A percentile compares a stretch with the other conserved stretches of the same genome.
phyloP scores from a whole-genome alignment of 2,797 vertebrate species.

The Sciurus carolinensis region DNA sequence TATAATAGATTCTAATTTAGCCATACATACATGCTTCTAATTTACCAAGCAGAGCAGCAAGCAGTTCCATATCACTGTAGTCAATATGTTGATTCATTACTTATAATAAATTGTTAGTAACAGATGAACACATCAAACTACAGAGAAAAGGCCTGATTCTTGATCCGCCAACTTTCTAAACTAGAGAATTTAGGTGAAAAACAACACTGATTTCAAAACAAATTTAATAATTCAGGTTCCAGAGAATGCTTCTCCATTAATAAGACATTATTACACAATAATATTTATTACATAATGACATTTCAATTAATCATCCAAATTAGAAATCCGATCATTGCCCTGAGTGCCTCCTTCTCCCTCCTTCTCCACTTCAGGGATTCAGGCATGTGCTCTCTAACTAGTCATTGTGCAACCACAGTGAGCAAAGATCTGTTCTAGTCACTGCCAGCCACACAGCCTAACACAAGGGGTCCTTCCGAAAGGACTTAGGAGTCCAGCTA shows the following conservation, averaged over 20 bases:
- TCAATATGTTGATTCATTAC: neutral
- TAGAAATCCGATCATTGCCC: neutral
- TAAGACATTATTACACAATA: neutral
- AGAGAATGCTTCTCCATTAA: constrained; percentile 5
- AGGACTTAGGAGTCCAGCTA: neutral
- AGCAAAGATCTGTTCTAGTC: neutral
- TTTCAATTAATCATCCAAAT: neutral
- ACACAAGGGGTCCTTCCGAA: neutral
- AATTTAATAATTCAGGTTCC: neutral
- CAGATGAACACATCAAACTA: neutral
- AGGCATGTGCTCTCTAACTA: neutral
- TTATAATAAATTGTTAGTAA: constrained; percentile 37
- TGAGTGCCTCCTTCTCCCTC: neutral
- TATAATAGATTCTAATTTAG: neutral
- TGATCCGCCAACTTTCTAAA: neutral
- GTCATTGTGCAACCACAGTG: neutral
- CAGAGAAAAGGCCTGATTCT: neutral
- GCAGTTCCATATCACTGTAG: neutral
- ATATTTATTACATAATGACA: neutral
- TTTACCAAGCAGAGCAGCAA: neutral
- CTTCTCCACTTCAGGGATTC: neutral
- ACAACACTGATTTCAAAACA: constrained; percentile 19
- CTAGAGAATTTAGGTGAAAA: neutral
- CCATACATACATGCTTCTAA: neutral
- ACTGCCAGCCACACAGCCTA: neutral